Evolutionary conservation across 2,113 vertebrate genomes (phyloP).

Genomic region (Gymnarchus niloticus): DNA sequence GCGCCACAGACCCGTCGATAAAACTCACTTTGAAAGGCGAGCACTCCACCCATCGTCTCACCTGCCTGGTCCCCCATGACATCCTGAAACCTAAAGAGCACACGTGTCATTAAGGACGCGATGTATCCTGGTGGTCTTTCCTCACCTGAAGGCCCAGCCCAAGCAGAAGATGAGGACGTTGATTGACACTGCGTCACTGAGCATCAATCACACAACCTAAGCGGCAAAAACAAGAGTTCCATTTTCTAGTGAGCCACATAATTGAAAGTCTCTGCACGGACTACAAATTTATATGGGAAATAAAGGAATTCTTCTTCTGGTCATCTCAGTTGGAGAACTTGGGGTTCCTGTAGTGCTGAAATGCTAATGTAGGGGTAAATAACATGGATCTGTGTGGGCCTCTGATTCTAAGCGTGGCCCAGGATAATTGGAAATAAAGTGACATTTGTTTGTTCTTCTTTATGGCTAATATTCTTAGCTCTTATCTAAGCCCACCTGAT

Average conservation of each 20-base stretch:
- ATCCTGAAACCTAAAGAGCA: not conserved
- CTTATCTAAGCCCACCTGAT: not conserved
- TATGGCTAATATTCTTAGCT: constrained; percentile 43
- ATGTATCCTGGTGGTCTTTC: not conserved
- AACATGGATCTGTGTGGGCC: constrained; percentile 38
- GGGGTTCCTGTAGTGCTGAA: not conserved
- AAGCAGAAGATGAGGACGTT: not conserved
- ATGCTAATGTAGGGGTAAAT: constrained; percentile 43
- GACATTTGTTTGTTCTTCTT: constrained; percentile 57
- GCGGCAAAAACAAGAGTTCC: not conserved
- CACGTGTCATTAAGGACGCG: not conserved
- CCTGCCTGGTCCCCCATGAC: not conserved
- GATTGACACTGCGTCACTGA: not conserved
- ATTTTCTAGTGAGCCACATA: not conserved
- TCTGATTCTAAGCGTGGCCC: constrained; percentile 47
- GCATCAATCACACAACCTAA: not conserved
- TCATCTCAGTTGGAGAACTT: not conserved
- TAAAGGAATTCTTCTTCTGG: constrained; percentile 8
- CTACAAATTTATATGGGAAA: constrained; percentile 15
- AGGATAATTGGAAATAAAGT: constrained; percentile 54
- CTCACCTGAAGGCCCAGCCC: not conserved
- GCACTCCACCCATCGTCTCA: too few species aligned
- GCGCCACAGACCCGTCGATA: constrained; percentile 40
- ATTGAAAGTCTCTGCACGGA: constrained; percentile 6
- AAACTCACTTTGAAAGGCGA: not conserved